Conservation (phyloP, 2,113 vertebrate genomes). For the Lanius ludovicianus region DNA sequence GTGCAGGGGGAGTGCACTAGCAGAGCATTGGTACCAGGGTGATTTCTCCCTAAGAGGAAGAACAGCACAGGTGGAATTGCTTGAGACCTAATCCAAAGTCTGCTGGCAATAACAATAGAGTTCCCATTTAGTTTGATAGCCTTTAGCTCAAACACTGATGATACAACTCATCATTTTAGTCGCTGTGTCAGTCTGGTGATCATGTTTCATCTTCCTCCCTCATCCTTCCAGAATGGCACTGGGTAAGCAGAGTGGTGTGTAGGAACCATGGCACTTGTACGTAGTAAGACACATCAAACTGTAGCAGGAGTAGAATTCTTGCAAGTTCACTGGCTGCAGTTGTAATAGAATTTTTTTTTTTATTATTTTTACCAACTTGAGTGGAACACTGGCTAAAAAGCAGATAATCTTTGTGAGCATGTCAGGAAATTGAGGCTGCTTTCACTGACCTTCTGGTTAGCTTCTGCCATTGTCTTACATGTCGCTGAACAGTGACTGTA, state of each 20-base stretch:
- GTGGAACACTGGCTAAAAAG: background rate
- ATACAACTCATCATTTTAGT: background rate
- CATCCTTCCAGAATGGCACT: background rate
- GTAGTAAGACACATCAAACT: background rate
- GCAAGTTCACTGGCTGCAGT: background rate
- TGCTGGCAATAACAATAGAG: background rate
- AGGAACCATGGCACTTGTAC: background rate
- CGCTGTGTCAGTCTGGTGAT: background rate
- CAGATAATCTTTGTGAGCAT: background rate
- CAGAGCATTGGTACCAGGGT: background rate
- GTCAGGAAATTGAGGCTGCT: background rate
- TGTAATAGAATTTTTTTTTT: background rate
- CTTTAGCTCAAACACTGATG: background rate
- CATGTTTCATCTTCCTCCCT: background rate
- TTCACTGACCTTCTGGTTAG: background rate
- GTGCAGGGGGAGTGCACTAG: too few species aligned
- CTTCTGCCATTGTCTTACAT: background rate
- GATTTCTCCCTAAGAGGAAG: background rate
- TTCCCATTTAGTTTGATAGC: background rate
- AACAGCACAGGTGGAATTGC: background rate
- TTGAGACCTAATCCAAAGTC: background rate
- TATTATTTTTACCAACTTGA: background rate
- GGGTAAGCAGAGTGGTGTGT: background rate
- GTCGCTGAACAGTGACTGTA: accelerated
- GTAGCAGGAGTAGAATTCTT: background rate